Base-by-base conservation (phyloP, 2,888 invertebrate genomes). In the Eupeodes latifasciatus region DNA sequence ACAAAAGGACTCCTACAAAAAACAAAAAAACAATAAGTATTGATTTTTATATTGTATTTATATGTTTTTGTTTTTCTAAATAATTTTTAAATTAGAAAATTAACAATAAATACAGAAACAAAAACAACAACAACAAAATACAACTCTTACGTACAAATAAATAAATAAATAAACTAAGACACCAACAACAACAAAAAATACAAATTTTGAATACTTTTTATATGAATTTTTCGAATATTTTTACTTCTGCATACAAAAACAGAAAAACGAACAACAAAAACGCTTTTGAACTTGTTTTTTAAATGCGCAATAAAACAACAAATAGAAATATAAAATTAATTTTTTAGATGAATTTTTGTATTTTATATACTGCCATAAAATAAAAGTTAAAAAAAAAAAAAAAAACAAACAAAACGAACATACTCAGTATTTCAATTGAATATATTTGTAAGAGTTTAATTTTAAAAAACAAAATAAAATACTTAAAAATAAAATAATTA, bases 111-210 rank as follows among this genome's bases (percentile, higher is more conserved):
- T 74, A 74, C 49, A 74, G 64, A 64, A 51, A 12, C 10, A 9
- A 53, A 69, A 10, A 19, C 19, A 69, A 69, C 47, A 74, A 74
- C 44, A 74, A 74, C 10, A 72, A 75, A 51, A 83, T 59, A 75
- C 74, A 83, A 85, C 85, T 85, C 81, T 88, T 51, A 88, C 88
- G 88, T 88, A 88, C 88, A 88, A 88, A 88, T 88, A 47, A 79
- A 88, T 19, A 19, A 66, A 19, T 10, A 78, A 85, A 88, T 88
- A 78, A 85, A 88, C 88, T 85, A 88, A 77, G 59, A 44, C 57
- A 67, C 27, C 66, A 47, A 64, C 44, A 67, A 51, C 49, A 67
- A 67, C 44, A 62, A 67, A 85, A 74, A 34, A 55, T 72, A 72
- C 72, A 81, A 81, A 72, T 62, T 67, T 74, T 61, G 40, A 64